A percentile compares a stretch with the other conserved stretches of the same genome.
Evolutionary conservation across 2,888 invertebrate genomes (phyloP).

Genomic region (Hyposoter didymator): DNA sequence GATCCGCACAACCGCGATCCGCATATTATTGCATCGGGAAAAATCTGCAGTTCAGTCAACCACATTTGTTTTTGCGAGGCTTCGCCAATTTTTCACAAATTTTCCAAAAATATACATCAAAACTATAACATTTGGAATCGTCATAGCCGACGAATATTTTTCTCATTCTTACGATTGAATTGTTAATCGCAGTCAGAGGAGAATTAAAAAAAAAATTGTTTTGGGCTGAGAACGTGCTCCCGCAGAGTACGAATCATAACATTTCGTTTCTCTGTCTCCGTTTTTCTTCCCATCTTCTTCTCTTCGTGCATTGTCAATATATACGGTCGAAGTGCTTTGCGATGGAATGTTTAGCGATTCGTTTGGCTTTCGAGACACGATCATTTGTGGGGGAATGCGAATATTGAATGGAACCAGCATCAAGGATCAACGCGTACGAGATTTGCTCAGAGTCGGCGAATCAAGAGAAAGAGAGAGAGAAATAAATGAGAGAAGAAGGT

Average conservation of each 20-base stretch:
- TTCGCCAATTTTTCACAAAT: too few relatives aligned
- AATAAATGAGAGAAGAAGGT: conserved; percentile 37
- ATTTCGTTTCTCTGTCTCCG: not conserved
- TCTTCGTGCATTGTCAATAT: not conserved
- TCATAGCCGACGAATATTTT: not conserved
- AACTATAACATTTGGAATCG: not conserved
- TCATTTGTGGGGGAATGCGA: conserved; percentile 56
- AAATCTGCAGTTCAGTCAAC: not conserved
- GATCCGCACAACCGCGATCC: not conserved
- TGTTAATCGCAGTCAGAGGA: not conserved
- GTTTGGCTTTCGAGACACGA: conserved; percentile 55
- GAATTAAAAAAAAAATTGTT: not conserved
- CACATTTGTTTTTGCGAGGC: not conserved
- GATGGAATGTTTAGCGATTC: conserved; percentile 55
- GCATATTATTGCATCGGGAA: conserved; percentile 2
- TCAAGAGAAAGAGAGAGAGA: conserved; percentile 28
- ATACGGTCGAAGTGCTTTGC: conserved; percentile 24
- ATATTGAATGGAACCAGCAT: conserved; percentile 60
- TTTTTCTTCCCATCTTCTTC: not conserved
- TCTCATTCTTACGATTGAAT: not conserved
- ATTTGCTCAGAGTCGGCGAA: conserved; percentile 41
- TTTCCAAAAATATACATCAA: too few relatives aligned
- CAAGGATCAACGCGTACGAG: conserved; percentile 35
- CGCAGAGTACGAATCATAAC: conserved; percentile 11
- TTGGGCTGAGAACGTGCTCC: not conserved